Percentiles rank a stretch among this genome's conserved stretches.
Conservation (phyloP, 2,888 invertebrate genomes). For the Bimastos eiseni region DNA sequence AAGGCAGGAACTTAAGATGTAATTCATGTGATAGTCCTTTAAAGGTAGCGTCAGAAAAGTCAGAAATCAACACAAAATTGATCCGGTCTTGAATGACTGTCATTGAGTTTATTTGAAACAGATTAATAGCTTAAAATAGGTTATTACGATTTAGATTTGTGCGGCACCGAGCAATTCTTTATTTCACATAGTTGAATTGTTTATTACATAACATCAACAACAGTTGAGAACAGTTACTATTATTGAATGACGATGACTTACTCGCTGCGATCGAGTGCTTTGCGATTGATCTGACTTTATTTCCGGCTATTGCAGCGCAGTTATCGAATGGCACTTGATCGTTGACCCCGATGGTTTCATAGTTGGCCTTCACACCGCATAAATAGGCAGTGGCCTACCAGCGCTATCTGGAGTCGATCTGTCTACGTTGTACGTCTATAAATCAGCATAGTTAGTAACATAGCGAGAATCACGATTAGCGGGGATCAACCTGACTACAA, state of each 20-base stretch:
- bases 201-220: not conserved
- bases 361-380: constrained; percentile 81
- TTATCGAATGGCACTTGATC: constrained; percentile 66
- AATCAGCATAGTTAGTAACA: not conserved
- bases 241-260: not conserved
- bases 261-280: constrained; percentile 14
- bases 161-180: too few relatives aligned
- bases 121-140: too few relatives aligned
- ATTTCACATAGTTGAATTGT: not conserved
- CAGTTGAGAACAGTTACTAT: not conserved
- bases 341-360: constrained; percentile 76
- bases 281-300: constrained; percentile 7
- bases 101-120: too few relatives aligned
- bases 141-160: too few relatives aligned
- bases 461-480: too few relatives aligned
- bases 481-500: not conserved
- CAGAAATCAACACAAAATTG: too few relatives aligned
- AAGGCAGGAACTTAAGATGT: too few relatives aligned
- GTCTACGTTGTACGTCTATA: constrained; percentile 82
- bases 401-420: constrained; percentile 87
- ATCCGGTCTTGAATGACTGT: too few relatives aligned
- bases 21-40: too few relatives aligned
- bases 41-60: too few relatives aligned
- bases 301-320: constrained; percentile 46
- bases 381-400: constrained; percentile 82